Conservation (phyloP, 1,140 invertebrate species). For the Pogonognathellus flavescens region DNA sequence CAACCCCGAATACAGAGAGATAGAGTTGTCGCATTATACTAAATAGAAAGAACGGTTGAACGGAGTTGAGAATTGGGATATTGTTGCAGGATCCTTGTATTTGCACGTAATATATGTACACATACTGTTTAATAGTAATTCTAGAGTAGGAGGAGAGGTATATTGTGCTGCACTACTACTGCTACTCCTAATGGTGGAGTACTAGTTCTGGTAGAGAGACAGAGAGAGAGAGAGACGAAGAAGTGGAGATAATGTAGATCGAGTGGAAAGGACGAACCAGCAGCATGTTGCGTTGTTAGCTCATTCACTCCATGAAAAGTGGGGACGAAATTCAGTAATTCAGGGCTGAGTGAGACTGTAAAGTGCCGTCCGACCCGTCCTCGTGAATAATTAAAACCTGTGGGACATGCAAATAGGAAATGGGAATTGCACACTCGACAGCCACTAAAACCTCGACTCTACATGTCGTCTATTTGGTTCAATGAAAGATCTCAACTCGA, state of each 20-base stretch:
- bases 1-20: no score
- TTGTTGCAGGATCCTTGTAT: no score
- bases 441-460: constrained; percentile 59
- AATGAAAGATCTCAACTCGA: constrained; percentile 3
- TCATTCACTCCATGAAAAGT: constrained; percentile 24
- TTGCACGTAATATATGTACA: no score
- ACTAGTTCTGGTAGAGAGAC: no score
- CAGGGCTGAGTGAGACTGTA: constrained; percentile 45
- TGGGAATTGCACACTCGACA: constrained; percentile 63
- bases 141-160: no score
- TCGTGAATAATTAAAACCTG: constrained; percentile 67
- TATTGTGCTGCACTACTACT: no score
- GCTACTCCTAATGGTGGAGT: no score
- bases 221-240: not conserved
- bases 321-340: constrained; percentile 24
- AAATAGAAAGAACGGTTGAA: no score
- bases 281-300: constrained; percentile 31
- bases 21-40: no score
- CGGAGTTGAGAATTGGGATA: no score
- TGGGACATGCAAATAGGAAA: constrained; percentile 67
- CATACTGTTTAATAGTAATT: no score
- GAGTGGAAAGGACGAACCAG: not conserved
- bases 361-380: constrained; percentile 47
- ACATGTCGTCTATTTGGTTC: constrained; percentile 51
- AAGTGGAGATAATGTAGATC: not conserved